Percentiles rank a stretch among this genome's conserved stretches.
phyloP scores from a whole-genome alignment of 2,888 invertebrate species.

The Apocheima hispidaria region DNA sequence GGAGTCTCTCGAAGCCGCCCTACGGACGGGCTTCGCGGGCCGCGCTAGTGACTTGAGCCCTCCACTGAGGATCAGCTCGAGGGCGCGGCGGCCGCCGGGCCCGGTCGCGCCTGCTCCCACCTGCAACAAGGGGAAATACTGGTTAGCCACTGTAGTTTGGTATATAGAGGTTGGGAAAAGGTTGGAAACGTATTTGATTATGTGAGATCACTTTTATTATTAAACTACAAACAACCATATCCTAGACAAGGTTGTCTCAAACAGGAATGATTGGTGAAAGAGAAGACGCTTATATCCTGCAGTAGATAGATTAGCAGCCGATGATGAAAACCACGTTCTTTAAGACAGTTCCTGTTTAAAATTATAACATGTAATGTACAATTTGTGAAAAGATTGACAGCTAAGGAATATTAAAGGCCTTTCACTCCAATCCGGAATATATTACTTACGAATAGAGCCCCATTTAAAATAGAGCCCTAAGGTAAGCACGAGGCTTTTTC shows the following conservation, averaged over 20 bases:
- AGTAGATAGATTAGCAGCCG: too few relatives aligned
- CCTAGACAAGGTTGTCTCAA: too few relatives aligned
- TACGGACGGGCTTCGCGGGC: constrained; percentile 74
- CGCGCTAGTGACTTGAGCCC: constrained; percentile 77
- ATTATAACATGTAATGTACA: too few relatives aligned
- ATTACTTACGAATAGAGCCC: neutral
- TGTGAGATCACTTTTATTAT: too few relatives aligned
- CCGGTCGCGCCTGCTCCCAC: constrained; percentile 79
- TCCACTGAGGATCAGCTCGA: constrained; percentile 77
- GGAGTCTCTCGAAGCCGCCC: constrained; percentile 80
- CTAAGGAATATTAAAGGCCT: too few relatives aligned
- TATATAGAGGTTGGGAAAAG: neutral
- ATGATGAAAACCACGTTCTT: too few relatives aligned
- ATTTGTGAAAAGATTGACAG: too few relatives aligned
- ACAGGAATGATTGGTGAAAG: too few relatives aligned
- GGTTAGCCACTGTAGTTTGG: neutral
- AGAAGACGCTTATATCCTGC: too few relatives aligned
- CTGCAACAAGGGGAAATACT: constrained; percentile 56
- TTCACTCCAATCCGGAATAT: too few relatives aligned
- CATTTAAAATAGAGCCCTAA: neutral
- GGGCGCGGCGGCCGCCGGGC: constrained; percentile 74
- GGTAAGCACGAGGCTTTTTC: neutral
- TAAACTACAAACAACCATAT: too few relatives aligned
- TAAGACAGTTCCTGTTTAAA: too few relatives aligned
- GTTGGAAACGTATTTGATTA: neutral